phyloP scores from a whole-genome alignment of 2,797 vertebrate genomes.

The Myotis myotis region DNA sequence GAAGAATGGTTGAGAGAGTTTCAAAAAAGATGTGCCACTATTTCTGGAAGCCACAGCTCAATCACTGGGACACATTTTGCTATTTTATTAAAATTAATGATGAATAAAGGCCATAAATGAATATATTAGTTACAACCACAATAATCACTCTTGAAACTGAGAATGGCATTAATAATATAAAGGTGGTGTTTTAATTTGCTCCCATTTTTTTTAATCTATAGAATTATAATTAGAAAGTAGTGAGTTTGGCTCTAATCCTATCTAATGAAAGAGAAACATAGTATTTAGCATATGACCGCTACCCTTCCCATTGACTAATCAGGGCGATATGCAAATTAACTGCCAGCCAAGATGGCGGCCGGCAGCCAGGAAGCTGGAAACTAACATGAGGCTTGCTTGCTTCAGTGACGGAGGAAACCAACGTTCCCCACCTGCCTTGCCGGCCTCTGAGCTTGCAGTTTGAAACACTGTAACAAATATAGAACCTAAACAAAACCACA shows the following conservation, averaged over 20 bases:
- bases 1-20: neutral
- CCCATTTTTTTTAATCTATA: neutral
- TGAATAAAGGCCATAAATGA: neutral
- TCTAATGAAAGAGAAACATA: too few relatives aligned
- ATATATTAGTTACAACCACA: neutral
- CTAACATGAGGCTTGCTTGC: too few relatives aligned
- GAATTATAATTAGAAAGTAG: neutral
- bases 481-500: too few relatives aligned
- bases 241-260: neutral
- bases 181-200: neutral
- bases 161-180: neutral
- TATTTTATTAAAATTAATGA: neutral
- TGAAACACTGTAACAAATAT: too few relatives aligned
- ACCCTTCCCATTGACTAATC: too few relatives aligned
- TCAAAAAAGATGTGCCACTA: neutral
- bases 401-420: too few relatives aligned
- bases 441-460: too few relatives aligned
- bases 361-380: too few relatives aligned
- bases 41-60: neutral
- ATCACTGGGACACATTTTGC: neutral
- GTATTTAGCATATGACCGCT: too few relatives aligned
- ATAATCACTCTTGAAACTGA: neutral
- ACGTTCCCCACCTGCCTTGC: too few relatives aligned
- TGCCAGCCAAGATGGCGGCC: too few relatives aligned
- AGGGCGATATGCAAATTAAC: too few relatives aligned